These are phyloP conservation scores for Heliconius sara DNA, from an alignment of 2,888 invertebrate species.

Conservation along the genomic window DNA sequence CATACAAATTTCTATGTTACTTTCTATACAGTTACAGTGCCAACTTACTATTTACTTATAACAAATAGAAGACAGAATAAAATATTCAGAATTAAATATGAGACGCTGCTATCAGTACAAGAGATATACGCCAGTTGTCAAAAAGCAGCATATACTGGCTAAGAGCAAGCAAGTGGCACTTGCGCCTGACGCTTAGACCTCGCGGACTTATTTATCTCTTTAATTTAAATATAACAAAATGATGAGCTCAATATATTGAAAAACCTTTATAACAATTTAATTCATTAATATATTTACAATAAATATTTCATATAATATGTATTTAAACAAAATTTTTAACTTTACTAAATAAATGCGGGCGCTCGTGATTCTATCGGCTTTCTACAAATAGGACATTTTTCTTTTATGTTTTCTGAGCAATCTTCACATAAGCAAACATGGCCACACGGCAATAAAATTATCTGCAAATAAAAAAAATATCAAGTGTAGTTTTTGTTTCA, in stretches of 20 bases:
- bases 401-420: conserved; percentile 89
- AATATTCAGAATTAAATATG: too few species aligned
- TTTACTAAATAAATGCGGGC: conserved; percentile 89
- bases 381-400: conserved; percentile 92
- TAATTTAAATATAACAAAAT: not conserved
- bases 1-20: too few species aligned
- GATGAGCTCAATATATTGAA: not conserved
- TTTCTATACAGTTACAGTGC: too few species aligned
- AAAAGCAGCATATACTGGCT: too few species aligned
- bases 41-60: too few species aligned
- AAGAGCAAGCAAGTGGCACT: too few species aligned
- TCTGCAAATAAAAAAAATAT: conserved; percentile 72
- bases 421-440: conserved; percentile 96
- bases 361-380: conserved; percentile 87
- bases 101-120: too few species aligned
- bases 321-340: not conserved
- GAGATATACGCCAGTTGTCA: too few species aligned
- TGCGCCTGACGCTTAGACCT: too few species aligned
- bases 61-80: too few species aligned
- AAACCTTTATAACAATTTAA: not conserved
- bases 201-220: too few species aligned
- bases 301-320: not conserved
- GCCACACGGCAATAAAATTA: conserved; percentile 94
- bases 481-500: not conserved
- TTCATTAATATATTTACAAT: not conserved